These are phyloP conservation scores for Onychomys torridus DNA, from an alignment of 2,797 vertebrate species.

Conservation along the genomic window DNA sequence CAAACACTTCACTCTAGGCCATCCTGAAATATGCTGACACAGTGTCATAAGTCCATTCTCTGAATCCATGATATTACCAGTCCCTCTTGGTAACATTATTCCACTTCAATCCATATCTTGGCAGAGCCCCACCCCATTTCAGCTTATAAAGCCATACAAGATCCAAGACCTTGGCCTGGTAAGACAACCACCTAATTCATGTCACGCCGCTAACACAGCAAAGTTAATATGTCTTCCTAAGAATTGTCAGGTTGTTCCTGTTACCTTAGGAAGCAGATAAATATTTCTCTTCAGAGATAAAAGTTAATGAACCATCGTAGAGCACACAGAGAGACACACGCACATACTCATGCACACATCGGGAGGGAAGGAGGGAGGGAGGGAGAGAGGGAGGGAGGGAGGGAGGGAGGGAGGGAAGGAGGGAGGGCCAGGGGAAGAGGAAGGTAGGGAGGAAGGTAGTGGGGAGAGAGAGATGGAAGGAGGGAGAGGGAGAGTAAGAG, in stretches of 20 bases:
- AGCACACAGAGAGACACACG: background rate
- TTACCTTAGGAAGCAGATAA: conserved; percentile 58
- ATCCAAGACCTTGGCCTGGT: background rate
- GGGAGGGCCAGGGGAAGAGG: background rate
- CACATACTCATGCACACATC: too few species aligned
- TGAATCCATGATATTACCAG: background rate
- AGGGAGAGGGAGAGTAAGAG: background rate
- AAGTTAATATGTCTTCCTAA: conserved; percentile 51
- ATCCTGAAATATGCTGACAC: background rate
- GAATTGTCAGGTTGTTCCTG: background rate
- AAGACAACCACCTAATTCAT: background rate
- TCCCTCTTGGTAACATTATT: background rate
- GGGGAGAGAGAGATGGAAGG: background rate
- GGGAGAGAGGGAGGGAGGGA: background rate
- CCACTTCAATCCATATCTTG: background rate
- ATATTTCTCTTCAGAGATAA: conserved; percentile 64
- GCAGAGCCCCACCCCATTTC: background rate
- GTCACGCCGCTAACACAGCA: background rate
- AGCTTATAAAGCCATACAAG: background rate
- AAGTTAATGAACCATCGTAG: conserved; percentile 65
- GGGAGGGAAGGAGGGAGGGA: background rate
- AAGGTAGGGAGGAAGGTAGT: background rate
- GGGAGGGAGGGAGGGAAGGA: background rate
- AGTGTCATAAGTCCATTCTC: background rate
- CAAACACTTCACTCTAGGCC: background rate